Percentiles rank a stretch among this genome's conserved stretches.
phyloP scores from a whole-genome alignment of 1,140 invertebrate genomes.

The Pachyrhynchus sulphureomaculatus region DNA sequence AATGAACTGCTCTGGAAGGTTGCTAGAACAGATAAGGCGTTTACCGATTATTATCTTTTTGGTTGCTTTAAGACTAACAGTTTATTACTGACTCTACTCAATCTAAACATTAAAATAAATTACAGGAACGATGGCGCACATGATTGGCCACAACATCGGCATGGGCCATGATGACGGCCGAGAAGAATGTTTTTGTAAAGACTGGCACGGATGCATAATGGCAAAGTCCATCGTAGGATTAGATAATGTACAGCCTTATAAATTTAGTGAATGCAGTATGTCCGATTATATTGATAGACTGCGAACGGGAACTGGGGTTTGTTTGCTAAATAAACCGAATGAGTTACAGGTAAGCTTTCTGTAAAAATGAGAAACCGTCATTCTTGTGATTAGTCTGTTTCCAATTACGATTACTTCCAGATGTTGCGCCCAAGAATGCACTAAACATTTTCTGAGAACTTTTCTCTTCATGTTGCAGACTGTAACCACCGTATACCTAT shows the following conservation, averaged over 20 bases:
- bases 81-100: too few species aligned
- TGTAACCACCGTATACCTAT: too few species aligned
- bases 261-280: slow-evolving; percentile 87
- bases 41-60: too few species aligned
- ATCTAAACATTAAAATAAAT: too few species aligned
- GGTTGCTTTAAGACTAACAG: too few species aligned
- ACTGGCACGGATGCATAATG: slow-evolving; percentile 97
- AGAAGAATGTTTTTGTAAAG: slow-evolving; percentile 83
- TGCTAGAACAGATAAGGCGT: too few species aligned
- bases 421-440: too few species aligned
- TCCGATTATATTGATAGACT: slow-evolving; percentile 82
- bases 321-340: slow-evolving; percentile 89
- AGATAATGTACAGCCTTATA: slow-evolving; percentile 90
- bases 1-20: too few species aligned
- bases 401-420: too few species aligned
- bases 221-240: slow-evolving; percentile 86
- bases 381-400: too few species aligned
- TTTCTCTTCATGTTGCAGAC: too few species aligned
- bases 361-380: background rate
- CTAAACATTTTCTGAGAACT: too few species aligned
- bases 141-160: slow-evolving; percentile 83
- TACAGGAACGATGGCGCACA: slow-evolving; percentile 37
- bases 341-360: slow-evolving; percentile 73
- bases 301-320: slow-evolving; percentile 76
- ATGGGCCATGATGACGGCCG: slow-evolving; percentile 90